A percentile compares a stretch with the other conserved stretches of the same genome.
These are phyloP conservation scores for Lepus oiostolus DNA, from an alignment of 2,797 vertebrate genomes.

Conservation along the genomic window DNA sequence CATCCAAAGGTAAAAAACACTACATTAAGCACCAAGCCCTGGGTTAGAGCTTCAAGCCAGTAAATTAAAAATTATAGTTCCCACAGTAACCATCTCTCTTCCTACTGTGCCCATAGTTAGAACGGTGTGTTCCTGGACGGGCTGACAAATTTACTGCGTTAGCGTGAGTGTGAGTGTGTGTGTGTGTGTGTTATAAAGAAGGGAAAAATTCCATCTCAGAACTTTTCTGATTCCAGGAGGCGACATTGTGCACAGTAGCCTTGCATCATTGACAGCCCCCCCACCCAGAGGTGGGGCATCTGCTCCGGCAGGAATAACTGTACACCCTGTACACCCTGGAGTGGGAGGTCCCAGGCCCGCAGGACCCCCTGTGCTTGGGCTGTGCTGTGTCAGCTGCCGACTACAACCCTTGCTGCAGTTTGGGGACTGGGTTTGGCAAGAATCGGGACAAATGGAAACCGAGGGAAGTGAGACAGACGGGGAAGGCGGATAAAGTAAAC, in stretches of 20 bases:
- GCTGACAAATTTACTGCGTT: constrained; percentile 80
- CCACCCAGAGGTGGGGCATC: too few species aligned
- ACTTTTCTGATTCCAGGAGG: constrained; percentile 74
- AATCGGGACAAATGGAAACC: not conserved
- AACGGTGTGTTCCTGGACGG: constrained; percentile 70
- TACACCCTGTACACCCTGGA: not conserved
- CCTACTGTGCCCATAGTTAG: constrained; percentile 59
- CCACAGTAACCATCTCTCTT: constrained; percentile 80
- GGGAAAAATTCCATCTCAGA: constrained; percentile 71
- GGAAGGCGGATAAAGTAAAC: too few species aligned
- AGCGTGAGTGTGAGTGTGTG: constrained; percentile 51
- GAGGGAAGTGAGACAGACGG: not conserved
- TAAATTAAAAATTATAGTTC: constrained; percentile 82
- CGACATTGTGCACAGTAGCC: constrained; percentile 66
- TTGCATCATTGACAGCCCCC: constrained; percentile 1
- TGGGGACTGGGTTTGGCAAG: not conserved
- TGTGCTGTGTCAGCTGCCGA: rapidly evolving
- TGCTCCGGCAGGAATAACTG: not conserved
- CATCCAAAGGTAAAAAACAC: constrained; percentile 47
- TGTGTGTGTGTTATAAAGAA: constrained; percentile 67
- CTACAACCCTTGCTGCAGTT: not conserved
- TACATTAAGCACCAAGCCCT: constrained; percentile 64
- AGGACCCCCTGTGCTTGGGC: not conserved
- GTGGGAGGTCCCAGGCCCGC: rapidly evolving
- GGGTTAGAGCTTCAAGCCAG: constrained; percentile 76